Evolutionary conservation across 2,888 invertebrate genomes (phyloP).

Genomic region (Drosophila mayaguana): DNA sequence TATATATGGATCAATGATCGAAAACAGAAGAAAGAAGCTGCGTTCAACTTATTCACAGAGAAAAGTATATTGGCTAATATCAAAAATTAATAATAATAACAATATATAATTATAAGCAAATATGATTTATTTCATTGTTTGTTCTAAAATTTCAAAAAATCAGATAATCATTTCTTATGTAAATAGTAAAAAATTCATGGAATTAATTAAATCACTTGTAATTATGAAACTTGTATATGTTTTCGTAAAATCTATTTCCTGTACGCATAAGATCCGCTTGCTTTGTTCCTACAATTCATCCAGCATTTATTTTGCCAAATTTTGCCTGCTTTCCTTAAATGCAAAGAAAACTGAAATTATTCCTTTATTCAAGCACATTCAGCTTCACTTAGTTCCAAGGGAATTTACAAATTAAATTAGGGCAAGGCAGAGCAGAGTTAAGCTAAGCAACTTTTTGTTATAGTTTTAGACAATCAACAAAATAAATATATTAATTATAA

Average conservation of each 20-base stretch:
- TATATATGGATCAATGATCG: constrained; percentile 1
- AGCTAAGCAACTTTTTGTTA: constrained; percentile 68
- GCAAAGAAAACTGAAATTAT: neutral
- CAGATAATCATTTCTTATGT: constrained; percentile 6
- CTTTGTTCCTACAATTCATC: constrained; percentile 10
- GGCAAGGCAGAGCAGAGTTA: constrained; percentile 28
- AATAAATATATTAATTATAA: constrained; percentile 48
- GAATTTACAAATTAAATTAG: constrained; percentile 38
- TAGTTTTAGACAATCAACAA: constrained; percentile 81
- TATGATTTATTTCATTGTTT: constrained; percentile 5
- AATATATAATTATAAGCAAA: neutral
- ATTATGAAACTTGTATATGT: neutral
- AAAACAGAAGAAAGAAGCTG: neutral
- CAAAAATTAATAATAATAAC: neutral
- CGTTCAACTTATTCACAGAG: constrained; percentile 23
- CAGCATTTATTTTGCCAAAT: neutral
- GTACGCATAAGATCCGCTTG: constrained; percentile 28
- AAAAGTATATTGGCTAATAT: constrained; percentile 19
- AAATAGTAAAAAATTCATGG: constrained; percentile 14
- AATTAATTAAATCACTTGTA: neutral
- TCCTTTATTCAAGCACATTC: constrained; percentile 12
- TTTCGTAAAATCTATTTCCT: neutral
- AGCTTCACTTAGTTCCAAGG: constrained; percentile 26
- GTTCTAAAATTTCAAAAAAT: neutral
- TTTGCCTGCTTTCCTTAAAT: neutral